Base-by-base conservation (phyloP, 1,140 invertebrate species). In the Tetragnatha versicolor region DNA sequence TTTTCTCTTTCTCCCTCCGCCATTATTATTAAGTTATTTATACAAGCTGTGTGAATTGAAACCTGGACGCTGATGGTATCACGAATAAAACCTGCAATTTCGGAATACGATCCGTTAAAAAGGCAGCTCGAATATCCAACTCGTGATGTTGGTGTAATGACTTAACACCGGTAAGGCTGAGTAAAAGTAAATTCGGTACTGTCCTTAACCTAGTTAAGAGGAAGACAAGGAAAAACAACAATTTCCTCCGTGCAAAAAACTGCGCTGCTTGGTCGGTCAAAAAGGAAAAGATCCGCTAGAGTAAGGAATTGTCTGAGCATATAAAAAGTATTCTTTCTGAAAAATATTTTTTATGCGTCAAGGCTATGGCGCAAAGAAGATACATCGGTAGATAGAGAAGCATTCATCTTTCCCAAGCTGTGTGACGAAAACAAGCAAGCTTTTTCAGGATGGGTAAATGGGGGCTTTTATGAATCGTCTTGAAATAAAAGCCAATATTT, bases 401-500 rank as follows among this genome's bases (percentile, higher is more conserved):
- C 68, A 70, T 70, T 70, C 68, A 70, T 70, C 68, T 70, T 39
- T 58, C 39, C 47, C 47, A 70, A 70, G 33, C 49, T 70, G 68
- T 70, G 68, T 70, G 68, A 70, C 68, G 68, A 55, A 70, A 58
- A 70, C 49, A 55, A 58, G 68, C 51, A 9, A 20, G 20, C 33
- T 37, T 25, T 55, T 70, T 27, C 12, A 25, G n/a, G n/a, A 9
- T n/a, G 68, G 25, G 29, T 55, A 37, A 51, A 68, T 49, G 27
- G 60, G 29, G 35, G 35, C 27, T 47, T 33, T 68, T 68, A 68
- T 68, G 35, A 31, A 33, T 68, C 65, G 25, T 47, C n/a, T 1
- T 47, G 42, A 51, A 47, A 68, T 68, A 68, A 68, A 68, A 68
- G 65, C 65, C 45, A 25, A 68, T 68, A 68, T 68, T 68, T 60